Conservation (phyloP, 1,140 invertebrate genomes). For the Hypothenemus hampei region DNA sequence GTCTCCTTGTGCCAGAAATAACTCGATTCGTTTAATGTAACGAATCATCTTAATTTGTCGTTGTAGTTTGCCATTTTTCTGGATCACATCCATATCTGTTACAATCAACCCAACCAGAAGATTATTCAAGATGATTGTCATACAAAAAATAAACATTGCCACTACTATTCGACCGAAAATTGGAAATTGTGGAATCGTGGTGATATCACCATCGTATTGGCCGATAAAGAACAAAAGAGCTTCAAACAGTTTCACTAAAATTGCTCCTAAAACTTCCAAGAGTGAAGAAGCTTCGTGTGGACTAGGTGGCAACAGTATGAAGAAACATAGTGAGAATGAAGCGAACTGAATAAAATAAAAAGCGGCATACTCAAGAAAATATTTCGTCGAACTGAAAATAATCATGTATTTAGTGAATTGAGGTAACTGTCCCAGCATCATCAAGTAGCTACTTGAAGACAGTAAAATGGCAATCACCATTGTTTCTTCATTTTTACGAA, state of each 20-base stretch:
- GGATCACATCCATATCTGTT: constrained; percentile 30
- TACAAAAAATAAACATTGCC: constrained; percentile 30
- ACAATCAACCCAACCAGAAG: constrained; percentile 31
- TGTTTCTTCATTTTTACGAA: constrained; percentile 8
- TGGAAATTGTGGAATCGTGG: constrained; percentile 12
- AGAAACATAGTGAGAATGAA: constrained; percentile 32
- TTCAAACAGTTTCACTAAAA: constrained; percentile 28
- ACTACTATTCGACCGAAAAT: constrained; percentile 30
- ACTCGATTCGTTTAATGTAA: not conserved
- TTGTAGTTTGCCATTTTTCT: constrained; percentile 25
- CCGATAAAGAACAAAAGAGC: constrained; percentile 31
- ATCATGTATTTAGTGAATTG: constrained; percentile 32
- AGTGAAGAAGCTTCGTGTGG: not conserved
- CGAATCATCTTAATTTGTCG: constrained; percentile 28
- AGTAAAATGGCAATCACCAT: constrained; percentile 25
- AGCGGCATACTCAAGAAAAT: constrained; percentile 29
- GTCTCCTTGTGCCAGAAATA: constrained; percentile 9
- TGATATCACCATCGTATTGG: constrained; percentile 25
- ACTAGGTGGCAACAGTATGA: constrained; percentile 28
- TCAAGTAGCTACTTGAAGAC: constrained; percentile 23
- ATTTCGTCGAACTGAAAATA: constrained; percentile 29
- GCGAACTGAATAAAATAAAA: constrained; percentile 35
- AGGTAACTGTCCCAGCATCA: constrained; percentile 28
- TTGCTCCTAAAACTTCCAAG: not conserved
- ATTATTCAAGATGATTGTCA: constrained; percentile 35